Conservation (phyloP, 2,797 vertebrate species). For the Hapalemur alaotrensis region DNA sequence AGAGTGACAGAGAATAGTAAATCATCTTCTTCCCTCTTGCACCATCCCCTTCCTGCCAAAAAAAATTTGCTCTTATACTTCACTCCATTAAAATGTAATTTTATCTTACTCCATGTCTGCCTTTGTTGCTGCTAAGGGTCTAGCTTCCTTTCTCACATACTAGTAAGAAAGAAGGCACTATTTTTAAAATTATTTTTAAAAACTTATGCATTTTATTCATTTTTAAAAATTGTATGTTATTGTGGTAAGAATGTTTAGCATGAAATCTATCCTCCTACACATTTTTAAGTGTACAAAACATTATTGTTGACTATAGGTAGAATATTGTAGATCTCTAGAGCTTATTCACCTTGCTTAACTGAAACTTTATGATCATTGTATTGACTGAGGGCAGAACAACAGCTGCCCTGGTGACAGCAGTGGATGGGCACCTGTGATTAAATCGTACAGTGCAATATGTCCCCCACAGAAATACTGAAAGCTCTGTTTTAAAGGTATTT, state of each 20-base stretch:
- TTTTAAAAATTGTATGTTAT: not conserved
- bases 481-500: not conserved
- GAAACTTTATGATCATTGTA: not conserved
- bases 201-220: not conserved
- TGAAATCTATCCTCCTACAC: not conserved
- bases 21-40: conserved; percentile 9
- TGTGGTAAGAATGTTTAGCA: not conserved
- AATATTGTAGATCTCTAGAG: not conserved
- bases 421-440: not conserved
- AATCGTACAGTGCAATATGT: not conserved
- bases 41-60: not conserved
- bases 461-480: not conserved
- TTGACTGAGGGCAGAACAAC: not conserved
- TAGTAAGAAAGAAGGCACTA: not conserved
- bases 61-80: conserved; percentile 5
- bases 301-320: not conserved
- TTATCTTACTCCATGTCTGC: conserved; percentile 49
- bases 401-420: not conserved
- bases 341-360: not conserved
- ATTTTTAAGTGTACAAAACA: not conserved
- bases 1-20: conserved; percentile 42
- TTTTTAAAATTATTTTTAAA: not conserved
- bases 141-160: not conserved
- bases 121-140: conserved; percentile 53
- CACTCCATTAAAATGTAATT: conserved; percentile 58